These are phyloP conservation scores for Iphiclides podalirius DNA, from an alignment of 2,888 invertebrate species.

Conservation along the genomic window DNA sequence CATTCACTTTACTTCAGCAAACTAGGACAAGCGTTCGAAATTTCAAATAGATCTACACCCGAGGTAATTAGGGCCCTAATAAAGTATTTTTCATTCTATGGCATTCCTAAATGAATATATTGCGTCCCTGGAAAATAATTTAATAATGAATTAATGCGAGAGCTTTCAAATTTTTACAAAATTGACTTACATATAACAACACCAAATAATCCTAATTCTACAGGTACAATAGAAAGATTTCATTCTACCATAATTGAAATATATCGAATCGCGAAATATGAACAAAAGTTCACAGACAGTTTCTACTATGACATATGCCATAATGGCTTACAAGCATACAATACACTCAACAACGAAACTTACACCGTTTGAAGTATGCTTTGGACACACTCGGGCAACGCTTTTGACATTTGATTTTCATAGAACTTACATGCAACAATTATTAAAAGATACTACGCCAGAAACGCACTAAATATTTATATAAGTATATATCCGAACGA, in stretches of 20 bases:
- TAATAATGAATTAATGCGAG: constrained; percentile 28
- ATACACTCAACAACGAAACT: constrained; percentile 14
- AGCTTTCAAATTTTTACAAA: constrained; percentile 27
- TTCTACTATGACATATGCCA: constrained; percentile 24
- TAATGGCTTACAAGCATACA: constrained; percentile 24
- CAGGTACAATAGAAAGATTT: constrained; percentile 17
- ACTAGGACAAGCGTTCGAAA: background rate
- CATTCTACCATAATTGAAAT: constrained; percentile 22
- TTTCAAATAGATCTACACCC: background rate
- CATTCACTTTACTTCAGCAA: background rate
- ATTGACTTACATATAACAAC: constrained; percentile 33
- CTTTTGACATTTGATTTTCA: constrained; percentile 1
- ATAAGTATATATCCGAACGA: background rate
- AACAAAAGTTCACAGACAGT: constrained; percentile 17
- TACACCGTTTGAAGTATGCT: constrained; percentile 25
- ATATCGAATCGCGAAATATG: constrained; percentile 23
- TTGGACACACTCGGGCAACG: constrained; percentile 21
- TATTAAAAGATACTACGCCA: background rate
- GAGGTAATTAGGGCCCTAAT: constrained; percentile 24
- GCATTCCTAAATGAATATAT: constrained; percentile 30
- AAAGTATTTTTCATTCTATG: constrained; percentile 30
- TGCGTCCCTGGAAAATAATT: constrained; percentile 36
- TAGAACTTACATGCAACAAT: background rate
- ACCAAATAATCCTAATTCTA: constrained; percentile 21
- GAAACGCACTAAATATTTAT: background rate